Conservation (phyloP, 2,797 vertebrate species). For the Cryptoprocta ferox region DNA sequence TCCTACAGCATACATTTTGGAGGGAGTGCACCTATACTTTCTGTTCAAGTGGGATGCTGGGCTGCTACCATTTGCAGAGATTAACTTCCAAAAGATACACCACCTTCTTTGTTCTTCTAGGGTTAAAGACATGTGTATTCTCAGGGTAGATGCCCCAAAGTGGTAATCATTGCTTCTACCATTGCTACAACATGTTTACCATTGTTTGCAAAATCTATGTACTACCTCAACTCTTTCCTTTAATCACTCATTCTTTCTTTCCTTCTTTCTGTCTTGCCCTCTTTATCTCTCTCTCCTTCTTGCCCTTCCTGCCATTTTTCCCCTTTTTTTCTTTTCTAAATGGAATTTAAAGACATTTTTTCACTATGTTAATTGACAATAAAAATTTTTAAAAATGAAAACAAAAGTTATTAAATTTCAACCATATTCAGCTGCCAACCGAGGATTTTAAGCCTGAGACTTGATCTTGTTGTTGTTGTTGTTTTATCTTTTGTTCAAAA, state of each 20-base stretch:
- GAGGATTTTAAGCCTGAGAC: background rate
- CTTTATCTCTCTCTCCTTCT: background rate
- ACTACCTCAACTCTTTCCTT: background rate
- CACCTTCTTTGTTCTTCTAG: rapidly evolving
- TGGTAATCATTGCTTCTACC: background rate
- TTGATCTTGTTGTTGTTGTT: background rate
- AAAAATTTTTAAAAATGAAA: background rate
- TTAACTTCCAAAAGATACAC: background rate
- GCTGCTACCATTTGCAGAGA: background rate
- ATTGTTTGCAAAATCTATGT: background rate
- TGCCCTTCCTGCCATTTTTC: rapidly evolving
- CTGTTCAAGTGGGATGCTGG: background rate
- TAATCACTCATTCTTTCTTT: background rate
- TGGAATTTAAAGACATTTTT: background rate
- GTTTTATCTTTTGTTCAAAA: background rate
- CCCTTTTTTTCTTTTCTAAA: background rate
- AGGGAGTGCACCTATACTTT: background rate
- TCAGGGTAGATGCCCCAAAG: background rate
- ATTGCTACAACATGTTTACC: background rate
- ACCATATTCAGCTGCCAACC: background rate
- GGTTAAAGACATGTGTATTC: background rate
- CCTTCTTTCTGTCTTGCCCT: background rate
- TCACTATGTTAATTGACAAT: background rate
- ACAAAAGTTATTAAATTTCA: conserved; percentile 21
- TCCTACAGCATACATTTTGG: background rate